phyloP scores from a whole-genome alignment of 2,797 vertebrate genomes.

The Hafferia zeledoni region DNA sequence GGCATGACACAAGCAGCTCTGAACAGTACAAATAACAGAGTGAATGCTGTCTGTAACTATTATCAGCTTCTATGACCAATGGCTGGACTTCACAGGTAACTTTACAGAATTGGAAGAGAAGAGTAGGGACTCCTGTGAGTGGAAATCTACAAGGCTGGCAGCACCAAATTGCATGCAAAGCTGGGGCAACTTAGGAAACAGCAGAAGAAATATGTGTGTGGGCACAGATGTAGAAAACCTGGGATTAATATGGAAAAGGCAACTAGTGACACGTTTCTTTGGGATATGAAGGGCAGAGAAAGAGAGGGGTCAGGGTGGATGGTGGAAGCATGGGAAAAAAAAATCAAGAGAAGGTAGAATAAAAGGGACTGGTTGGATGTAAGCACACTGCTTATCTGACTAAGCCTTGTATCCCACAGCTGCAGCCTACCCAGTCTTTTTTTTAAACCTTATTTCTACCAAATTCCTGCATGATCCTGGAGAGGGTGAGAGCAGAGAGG shows the following conservation, averaged over 20 bases:
- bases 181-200: neutral
- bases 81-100: neutral
- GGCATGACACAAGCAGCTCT: neutral
- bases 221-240: neutral
- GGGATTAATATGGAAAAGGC: neutral
- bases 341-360: neutral
- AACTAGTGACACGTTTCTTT: neutral
- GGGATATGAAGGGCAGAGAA: neutral
- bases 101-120: neutral
- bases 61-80: neutral
- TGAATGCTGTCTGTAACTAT: no score
- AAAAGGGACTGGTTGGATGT: neutral
- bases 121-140: neutral
- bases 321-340: neutral
- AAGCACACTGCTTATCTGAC: neutral
- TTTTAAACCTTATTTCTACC: neutral
- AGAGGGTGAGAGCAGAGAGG: neutral
- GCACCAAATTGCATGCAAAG: accelerated
- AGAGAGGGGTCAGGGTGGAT: neutral
- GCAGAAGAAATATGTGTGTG: neutral
- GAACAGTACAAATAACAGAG: neutral
- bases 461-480: neutral
- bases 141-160: neutral
- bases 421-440: neutral
- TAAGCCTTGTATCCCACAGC: neutral